Evolutionary conservation across 2,113 vertebrate genomes (phyloP), one percentile per base, ranked within the genome.

Genomic region (Noturus placidus): DNA sequence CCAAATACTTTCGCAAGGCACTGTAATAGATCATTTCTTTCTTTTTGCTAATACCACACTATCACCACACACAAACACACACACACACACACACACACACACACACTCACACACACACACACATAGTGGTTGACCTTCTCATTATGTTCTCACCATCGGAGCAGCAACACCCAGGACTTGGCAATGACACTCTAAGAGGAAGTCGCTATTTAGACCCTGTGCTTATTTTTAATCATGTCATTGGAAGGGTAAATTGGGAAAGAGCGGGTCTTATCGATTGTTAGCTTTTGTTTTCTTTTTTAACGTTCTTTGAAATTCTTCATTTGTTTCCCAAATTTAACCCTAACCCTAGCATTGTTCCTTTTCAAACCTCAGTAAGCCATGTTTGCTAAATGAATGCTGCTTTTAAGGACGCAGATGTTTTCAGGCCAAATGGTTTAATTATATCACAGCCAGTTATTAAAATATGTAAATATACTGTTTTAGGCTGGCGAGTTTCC

Each of bases 41-140:
- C 38, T 38, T 6, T 69, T 69, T 35, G 67, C 33, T 69, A 69
- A 70, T 70, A 35, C 30, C 67, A 2, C 6, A 14, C 65, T 33
- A 27, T 27, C 8, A 63, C 59, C n/a, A 35, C 69, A 72, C 69
- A 72, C 69, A 70, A 33, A 33, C n/a, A 30, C 61, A 63, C 59
- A 63, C 15, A 70, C 67, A 70, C 69, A 72, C 69, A 70, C 69
- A 33, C n/a, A 30, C 61, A 63, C 59, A 63, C 15, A 70, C 67
- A 70, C 67, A 72, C 69, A 72, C 69, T 22, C 69, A 70, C 70
- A 74, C 70, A 74, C 70, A 72, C 33, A 72, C 69, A 72, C 35
- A 76, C 72, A 46, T 10, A 76, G 42, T 3, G 27, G 1, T 30
- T 30, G 50, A 79, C 76, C 27, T 54, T 78, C 76, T 54, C 76